Percentiles rank a stretch among this genome's conserved stretches.
phyloP scores from a whole-genome alignment of 1,140 invertebrate species.

The Drepana arcuata region DNA sequence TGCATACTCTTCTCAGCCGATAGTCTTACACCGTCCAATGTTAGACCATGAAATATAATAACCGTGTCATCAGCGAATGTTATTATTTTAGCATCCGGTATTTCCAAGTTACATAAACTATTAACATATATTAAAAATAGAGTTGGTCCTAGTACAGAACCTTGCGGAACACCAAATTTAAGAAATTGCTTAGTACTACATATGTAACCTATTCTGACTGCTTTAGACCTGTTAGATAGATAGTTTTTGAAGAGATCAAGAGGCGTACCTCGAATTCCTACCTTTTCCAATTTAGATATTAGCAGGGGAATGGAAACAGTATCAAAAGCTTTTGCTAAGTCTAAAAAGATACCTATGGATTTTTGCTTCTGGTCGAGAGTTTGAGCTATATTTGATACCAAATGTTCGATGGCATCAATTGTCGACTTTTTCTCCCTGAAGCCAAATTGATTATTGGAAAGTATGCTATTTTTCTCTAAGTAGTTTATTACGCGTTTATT shows the following conservation, averaged over 20 bases:
- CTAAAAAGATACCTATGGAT: slow-evolving; percentile 1
- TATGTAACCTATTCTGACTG: not conserved
- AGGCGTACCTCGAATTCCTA: not conserved
- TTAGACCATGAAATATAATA: not conserved
- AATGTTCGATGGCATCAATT: not conserved
- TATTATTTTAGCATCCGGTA: not conserved
- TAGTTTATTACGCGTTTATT: not conserved
- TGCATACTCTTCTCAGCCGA: not conserved
- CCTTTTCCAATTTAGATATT: not conserved
- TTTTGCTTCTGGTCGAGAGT: not conserved
- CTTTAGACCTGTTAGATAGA: not conserved
- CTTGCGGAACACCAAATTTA: not conserved
- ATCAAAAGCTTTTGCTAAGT: slow-evolving; percentile 4
- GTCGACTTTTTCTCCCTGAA: not conserved
- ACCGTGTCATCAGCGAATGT: not conserved
- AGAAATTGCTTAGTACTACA: not conserved
- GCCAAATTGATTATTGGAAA: slow-evolving; percentile 1
- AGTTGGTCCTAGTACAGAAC: not conserved
- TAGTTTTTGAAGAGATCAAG: not conserved
- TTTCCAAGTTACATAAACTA: not conserved
- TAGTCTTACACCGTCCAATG: not conserved
- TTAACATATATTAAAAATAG: not conserved
- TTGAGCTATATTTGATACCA: not conserved
- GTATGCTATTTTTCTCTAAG: slow-evolving; percentile 1
- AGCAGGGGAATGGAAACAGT: not conserved